Evolutionary conservation across 2,888 invertebrate species (phyloP).

Genomic region (Helleia helle): DNA sequence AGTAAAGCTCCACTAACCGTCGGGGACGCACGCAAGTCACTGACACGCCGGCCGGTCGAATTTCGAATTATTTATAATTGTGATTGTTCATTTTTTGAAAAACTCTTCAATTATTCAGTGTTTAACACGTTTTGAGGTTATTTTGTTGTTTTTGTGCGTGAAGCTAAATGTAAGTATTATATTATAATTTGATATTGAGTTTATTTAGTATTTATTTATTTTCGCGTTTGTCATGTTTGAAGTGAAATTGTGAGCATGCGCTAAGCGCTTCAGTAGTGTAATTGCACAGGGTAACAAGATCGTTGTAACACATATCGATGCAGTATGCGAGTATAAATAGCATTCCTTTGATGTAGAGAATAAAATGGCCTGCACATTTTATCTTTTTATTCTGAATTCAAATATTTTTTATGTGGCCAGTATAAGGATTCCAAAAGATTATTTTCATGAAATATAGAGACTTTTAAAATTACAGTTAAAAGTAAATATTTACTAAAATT

Average conservation of each 20-base stretch:
- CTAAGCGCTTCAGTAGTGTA: not conserved
- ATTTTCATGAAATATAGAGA: too few relatives aligned
- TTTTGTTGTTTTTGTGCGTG: not conserved
- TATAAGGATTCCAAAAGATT: too few relatives aligned
- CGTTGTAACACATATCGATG: constrained; percentile 7
- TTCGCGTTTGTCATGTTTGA: not conserved
- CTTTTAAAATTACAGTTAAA: too few relatives aligned
- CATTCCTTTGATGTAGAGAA: constrained; percentile 6
- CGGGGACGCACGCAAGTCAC: constrained; percentile 18
- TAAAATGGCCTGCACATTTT: constrained; percentile 1
- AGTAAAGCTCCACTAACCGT: constrained; percentile 19
- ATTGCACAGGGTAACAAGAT: not conserved
- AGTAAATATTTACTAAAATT: too few relatives aligned
- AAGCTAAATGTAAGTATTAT: not conserved
- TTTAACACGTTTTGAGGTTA: not conserved
- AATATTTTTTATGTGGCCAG: too few relatives aligned
- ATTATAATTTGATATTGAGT: not conserved
- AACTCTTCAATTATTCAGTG: not conserved
- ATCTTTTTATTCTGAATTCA: not conserved
- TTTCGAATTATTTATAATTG: constrained; percentile 9
- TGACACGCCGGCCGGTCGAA: constrained; percentile 19
- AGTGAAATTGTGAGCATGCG: not conserved
- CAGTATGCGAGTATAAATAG: constrained; percentile 6
- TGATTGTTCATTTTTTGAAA: not conserved
- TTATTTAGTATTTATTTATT: not conserved